Percentiles rank a stretch among this genome's conserved stretches.
phyloP scores from a whole-genome alignment of 2,888 invertebrate species.

The Acleris sparsana region DNA sequence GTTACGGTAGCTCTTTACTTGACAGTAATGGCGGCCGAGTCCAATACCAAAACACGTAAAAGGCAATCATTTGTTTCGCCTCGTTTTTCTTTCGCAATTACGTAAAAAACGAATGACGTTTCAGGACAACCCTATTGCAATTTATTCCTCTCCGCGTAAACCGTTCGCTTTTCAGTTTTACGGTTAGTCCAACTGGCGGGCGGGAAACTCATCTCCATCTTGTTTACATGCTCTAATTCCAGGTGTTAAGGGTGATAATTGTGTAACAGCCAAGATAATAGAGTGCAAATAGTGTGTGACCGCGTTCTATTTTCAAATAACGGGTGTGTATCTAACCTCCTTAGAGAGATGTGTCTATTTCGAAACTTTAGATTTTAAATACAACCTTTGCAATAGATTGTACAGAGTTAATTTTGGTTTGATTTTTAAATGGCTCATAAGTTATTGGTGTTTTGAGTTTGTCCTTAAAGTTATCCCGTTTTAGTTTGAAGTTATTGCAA shows the following conservation, averaged over 20 bases:
- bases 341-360: too few relatives aligned
- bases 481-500: conserved; percentile 2
- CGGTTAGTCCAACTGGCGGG: conserved; percentile 16
- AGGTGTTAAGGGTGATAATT: conserved; percentile 14
- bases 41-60: too few relatives aligned
- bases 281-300: conserved; percentile 2
- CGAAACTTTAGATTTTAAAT: too few relatives aligned
- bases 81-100: too few relatives aligned
- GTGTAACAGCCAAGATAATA: conserved; percentile 1
- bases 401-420: too few relatives aligned
- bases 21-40: too few relatives aligned
- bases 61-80: too few relatives aligned
- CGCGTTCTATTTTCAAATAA: conserved; percentile 36
- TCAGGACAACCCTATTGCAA: conserved; percentile 1
- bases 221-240: conserved; percentile 17
- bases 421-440: too few relatives aligned
- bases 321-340: conserved; percentile 30
- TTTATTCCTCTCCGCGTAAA: conserved; percentile 5
- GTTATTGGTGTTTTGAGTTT: too few relatives aligned
- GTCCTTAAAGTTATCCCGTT: conserved; percentile 4
- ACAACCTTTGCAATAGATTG: too few relatives aligned
- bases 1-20: too few relatives aligned
- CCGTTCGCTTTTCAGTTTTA: conserved; percentile 6
- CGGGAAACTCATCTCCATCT: conserved; percentile 4
- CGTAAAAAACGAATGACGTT: not conserved